phyloP scores from a whole-genome alignment of 30 jellyfish, hydroid and myxozoan species.

The Nemopilema nomurai region DNA sequence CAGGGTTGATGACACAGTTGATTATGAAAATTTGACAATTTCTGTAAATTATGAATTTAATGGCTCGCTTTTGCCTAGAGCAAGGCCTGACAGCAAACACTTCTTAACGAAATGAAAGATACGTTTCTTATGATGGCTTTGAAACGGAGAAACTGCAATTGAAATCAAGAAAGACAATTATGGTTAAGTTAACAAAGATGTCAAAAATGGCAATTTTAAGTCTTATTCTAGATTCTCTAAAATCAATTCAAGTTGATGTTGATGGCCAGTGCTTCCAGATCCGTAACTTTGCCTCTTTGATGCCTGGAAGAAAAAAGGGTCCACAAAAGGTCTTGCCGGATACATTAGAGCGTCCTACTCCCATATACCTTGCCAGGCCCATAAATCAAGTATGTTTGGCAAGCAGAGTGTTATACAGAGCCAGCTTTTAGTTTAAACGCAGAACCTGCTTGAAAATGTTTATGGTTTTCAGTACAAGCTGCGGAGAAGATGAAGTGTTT shows the following conservation, averaged over 20 bases:
- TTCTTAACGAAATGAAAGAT: background rate
- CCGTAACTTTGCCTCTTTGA: constrained; percentile 9
- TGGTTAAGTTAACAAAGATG: constrained; percentile 13
- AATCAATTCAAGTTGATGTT: constrained; percentile 14
- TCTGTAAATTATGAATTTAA: background rate
- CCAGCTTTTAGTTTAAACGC: background rate
- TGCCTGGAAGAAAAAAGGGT: constrained; percentile 30
- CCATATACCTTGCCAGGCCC: constrained; percentile 8
- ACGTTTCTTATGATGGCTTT: constrained; percentile 7
- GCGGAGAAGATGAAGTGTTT: background rate
- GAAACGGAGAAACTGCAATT: constrained; percentile 18
- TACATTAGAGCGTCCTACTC: background rate
- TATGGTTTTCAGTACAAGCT: too few relatives aligned
- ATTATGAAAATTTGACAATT: background rate
- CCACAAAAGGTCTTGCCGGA: constrained; percentile 24
- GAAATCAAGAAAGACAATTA: constrained; percentile 44
- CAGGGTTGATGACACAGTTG: background rate
- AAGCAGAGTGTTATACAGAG: background rate
- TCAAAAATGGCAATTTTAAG: background rate
- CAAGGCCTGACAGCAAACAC: background rate
- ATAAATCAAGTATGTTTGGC: background rate
- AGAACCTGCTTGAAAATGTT: background rate
- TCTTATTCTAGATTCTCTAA: background rate
- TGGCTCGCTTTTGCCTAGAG: background rate
- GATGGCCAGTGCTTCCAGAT: constrained; percentile 23